Evolutionary conservation across 2,888 invertebrate genomes (phyloP).

Genomic region (Dicycla oo): DNA sequence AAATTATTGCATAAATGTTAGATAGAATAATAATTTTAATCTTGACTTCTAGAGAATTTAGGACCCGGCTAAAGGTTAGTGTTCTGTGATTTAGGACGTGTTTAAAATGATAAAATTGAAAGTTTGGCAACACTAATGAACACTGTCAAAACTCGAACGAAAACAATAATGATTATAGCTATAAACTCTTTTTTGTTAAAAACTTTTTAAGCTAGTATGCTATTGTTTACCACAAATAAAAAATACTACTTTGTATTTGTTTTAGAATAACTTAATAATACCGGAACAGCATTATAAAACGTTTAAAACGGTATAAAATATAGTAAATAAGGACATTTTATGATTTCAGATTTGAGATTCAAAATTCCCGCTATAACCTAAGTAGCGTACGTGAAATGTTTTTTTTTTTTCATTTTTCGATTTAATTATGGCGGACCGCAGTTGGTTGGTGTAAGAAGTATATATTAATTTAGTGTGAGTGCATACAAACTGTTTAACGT

Average conservation of each 20-base stretch:
- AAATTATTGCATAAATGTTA: too few species aligned
- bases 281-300: neutral
- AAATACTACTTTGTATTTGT: neutral
- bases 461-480: conserved; percentile 65
- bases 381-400: conserved; percentile 71
- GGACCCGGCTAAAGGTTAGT: too few species aligned
- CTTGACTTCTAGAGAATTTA: too few species aligned
- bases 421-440: conserved; percentile 83
- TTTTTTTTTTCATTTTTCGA: conserved; percentile 77
- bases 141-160: neutral
- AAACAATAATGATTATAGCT: neutral
- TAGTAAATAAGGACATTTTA: neutral
- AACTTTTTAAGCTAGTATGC: neutral
- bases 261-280: neutral
- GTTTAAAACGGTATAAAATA: neutral
- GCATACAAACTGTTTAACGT: conserved; percentile 56
- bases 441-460: conserved; percentile 73
- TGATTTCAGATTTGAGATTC: conserved; percentile 55
- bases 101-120: neutral
- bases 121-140: conserved; percentile 9
- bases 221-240: conserved; percentile 7
- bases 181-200: neutral
- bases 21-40: too few species aligned
- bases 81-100: neutral
- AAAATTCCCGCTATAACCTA: conserved; percentile 80